Conservation (phyloP, 2,113 vertebrate species). For the Carassius carassius region DNA sequence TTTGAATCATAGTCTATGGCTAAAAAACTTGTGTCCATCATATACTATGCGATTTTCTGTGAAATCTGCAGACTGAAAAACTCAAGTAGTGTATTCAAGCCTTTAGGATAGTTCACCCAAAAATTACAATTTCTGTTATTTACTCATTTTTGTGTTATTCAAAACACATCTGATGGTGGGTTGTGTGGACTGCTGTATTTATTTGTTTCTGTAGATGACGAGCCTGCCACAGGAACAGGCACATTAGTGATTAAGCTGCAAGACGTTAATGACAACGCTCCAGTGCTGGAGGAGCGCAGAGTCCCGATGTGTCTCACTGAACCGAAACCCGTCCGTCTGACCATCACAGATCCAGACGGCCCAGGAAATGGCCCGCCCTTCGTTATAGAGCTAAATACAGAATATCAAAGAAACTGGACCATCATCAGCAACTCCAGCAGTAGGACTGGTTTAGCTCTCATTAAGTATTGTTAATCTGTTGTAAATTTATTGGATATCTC, state of each 20-base stretch:
- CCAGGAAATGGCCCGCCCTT: constrained; percentile 60
- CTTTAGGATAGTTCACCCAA: not conserved
- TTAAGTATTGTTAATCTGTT: not conserved
- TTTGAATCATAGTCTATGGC: not conserved
- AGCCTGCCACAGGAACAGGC: constrained; percentile 71
- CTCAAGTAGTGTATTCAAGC: not conserved
- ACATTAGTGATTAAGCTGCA: constrained; percentile 67
- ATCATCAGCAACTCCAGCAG: constrained; percentile 57
- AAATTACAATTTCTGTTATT: not conserved
- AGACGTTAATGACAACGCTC: constrained; percentile 73
- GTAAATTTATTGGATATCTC: not conserved
- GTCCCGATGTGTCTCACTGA: constrained; percentile 37
- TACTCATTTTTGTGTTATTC: not conserved
- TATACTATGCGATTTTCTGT: too few relatives aligned
- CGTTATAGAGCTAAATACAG: constrained; percentile 55
- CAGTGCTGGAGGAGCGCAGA: constrained; percentile 49
- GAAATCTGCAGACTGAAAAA: too few relatives aligned
- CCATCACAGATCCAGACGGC: constrained; percentile 61
- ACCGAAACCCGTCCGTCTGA: constrained; percentile 54
- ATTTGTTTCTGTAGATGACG: not conserved
- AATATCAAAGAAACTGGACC: constrained; percentile 60
- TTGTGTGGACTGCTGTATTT: not conserved
- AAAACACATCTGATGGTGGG: not conserved
- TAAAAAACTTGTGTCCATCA: not conserved
- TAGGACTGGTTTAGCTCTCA: constrained; percentile 5